Percentiles rank a stretch among this genome's conserved stretches.
Evolutionary conservation across 2,888 invertebrate species (phyloP).

Genomic region (Sarcophaga carnaria): DNA sequence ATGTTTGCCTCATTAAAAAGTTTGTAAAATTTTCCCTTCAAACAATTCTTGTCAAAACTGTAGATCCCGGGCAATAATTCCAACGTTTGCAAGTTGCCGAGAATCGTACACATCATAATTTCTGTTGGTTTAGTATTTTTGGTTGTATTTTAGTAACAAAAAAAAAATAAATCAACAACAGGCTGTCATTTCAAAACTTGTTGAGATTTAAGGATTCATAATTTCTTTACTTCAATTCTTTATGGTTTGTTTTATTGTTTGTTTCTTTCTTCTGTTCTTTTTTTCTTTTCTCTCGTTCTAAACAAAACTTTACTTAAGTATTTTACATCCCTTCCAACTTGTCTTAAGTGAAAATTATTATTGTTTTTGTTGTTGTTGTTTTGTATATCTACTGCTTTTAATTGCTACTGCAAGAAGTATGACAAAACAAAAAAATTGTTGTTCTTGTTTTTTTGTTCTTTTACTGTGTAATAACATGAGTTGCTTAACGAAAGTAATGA

Average conservation of each 20-base stretch:
- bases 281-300: background rate
- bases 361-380: background rate
- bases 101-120: too few species aligned
- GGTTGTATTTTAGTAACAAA: background rate
- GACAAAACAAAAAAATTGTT: background rate
- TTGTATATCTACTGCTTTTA: slow-evolving; percentile 30
- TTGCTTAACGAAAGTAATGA: slow-evolving; percentile 37
- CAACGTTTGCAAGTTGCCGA: too few species aligned
- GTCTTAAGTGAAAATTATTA: background rate
- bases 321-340: background rate
- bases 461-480: background rate
- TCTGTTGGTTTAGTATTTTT: too few species aligned
- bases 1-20: too few species aligned
- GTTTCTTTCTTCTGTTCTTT: background rate
- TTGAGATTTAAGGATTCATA: slow-evolving; percentile 12
- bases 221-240: background rate
- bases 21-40: too few species aligned
- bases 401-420: slow-evolving; percentile 26
- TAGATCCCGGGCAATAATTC: too few species aligned
- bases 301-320: background rate
- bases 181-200: slow-evolving; percentile 22
- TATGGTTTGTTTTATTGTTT: background rate
- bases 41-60: too few species aligned
- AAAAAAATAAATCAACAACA: slow-evolving; percentile 22
- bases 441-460: background rate